Evolutionary conservation across 2,113 vertebrate species (phyloP).

Genomic region (Trachemys scripta): DNA sequence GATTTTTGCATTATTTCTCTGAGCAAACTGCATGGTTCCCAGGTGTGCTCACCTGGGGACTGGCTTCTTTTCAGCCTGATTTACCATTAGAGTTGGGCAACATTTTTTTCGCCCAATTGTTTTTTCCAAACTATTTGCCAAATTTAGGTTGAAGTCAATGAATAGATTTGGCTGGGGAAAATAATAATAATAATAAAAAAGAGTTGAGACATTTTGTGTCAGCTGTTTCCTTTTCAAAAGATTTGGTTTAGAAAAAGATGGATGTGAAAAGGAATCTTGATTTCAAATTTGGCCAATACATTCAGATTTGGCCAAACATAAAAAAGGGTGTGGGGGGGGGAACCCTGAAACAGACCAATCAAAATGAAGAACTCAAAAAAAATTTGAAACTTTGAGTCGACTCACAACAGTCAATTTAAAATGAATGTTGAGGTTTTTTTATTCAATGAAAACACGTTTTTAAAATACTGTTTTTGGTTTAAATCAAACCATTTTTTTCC

Average conservation of each 20-base stretch:
- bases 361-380: not conserved
- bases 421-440: not conserved
- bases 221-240: not conserved
- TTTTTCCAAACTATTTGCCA: not conserved
- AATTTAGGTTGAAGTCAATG: not conserved
- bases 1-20: not conserved
- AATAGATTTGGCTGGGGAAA: not conserved
- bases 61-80: not conserved
- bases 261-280: not conserved
- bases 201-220: not conserved
- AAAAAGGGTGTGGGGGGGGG: not conserved
- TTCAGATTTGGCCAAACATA: not conserved
- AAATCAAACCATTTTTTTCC: not conserved
- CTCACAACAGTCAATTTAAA: not conserved
- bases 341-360: not conserved
- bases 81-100: fast-evolving
- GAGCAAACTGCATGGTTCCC: not conserved
- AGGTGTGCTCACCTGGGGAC: not conserved
- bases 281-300: not conserved
- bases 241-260: not conserved
- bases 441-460: not conserved
- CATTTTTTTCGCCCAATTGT: not conserved
- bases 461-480: not conserved
- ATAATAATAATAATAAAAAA: not conserved
- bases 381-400: not conserved